Evolutionary conservation across 2,797 vertebrate genomes (phyloP), one percentile per base, ranked within the genome.

Genomic region (Sebastolobus altivelis): DNA sequence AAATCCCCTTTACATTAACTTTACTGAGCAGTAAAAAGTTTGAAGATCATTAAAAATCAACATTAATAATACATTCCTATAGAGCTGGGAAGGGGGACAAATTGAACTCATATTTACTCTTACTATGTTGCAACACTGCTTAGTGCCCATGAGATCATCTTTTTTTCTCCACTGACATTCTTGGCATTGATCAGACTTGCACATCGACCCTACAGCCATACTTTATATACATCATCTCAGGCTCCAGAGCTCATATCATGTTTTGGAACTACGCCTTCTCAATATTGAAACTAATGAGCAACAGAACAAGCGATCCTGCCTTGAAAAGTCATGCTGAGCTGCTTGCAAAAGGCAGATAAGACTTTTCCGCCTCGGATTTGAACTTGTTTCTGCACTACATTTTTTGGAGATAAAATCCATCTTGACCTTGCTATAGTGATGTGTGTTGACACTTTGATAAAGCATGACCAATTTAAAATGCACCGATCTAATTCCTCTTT

Each of bases 21-120:
- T 76, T 37, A 35, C 1, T 67, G 13, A 63, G 46, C 43, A 71
- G 58, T 67, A 72, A 69, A 77, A 80, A 27, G 22, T 2, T 62
- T 1, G 6, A 43, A 65, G 10, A 71, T 67, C 4, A 65, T 52
- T 12, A 20, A 49, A 63, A 72, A 59, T 33, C 1, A 35, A 61
- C 8, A 40, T 40, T 16, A 37, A 5, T 29, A 46, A 62, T 70
- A 33, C 3, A 70, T 63, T 61, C 33, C 3, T 12, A 43, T 16
- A 7, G n/a, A 67, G 60, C 8, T 49, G 27, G 22, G 29, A 55
- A 49, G 22, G 31, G 5, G 3, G 14, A 66, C 3, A 38, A 10
- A 29, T 27, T 14, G 5, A 27, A 46, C 14, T 10, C 9, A 37
- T 25, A 69, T 29, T 20, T 54, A 54, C 16, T 35, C 5, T 31